phyloP scores from a whole-genome alignment of 2,113 vertebrate genomes.

The Elgaria multicarinata region DNA sequence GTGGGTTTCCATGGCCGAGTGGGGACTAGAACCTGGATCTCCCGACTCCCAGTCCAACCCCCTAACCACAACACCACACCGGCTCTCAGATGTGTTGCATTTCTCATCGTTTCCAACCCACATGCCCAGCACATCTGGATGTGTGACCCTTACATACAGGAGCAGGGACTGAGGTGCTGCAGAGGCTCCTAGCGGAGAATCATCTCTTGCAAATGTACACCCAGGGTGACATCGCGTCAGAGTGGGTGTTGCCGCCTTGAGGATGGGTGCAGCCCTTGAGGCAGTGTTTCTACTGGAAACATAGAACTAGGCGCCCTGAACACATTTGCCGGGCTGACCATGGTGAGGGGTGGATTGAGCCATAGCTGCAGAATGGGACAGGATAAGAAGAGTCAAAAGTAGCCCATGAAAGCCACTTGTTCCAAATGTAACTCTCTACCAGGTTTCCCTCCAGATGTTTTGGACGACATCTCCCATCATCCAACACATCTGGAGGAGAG shows the following conservation, averaged over 20 bases:
- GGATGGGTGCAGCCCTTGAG: not conserved
- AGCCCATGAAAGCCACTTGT: not conserved
- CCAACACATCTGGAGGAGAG: too few relatives aligned
- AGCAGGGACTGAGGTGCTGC: not conserved
- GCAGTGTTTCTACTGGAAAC: not conserved
- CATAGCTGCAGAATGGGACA: not conserved
- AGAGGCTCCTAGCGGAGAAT: not conserved
- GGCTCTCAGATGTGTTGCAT: too few relatives aligned
- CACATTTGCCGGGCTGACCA: too few relatives aligned
- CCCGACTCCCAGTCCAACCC: too few relatives aligned
- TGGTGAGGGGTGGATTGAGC: not conserved
- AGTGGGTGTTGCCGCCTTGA: not conserved
- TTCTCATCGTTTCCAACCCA: too few relatives aligned
- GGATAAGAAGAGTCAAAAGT: not conserved
- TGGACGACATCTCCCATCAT: too few relatives aligned
- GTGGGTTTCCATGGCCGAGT: too few relatives aligned
- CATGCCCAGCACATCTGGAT: not conserved
- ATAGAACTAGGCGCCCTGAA: not conserved
- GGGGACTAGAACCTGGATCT: too few relatives aligned
- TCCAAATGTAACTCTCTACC: too few relatives aligned
- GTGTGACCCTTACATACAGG: not conserved
- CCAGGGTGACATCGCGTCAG: not conserved
- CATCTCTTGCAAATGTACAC: not conserved
- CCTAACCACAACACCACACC: too few relatives aligned
- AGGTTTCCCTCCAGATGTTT: too few relatives aligned